Conservation (phyloP, 1,140 invertebrate species). For the Euura saliciscinereae region DNA sequence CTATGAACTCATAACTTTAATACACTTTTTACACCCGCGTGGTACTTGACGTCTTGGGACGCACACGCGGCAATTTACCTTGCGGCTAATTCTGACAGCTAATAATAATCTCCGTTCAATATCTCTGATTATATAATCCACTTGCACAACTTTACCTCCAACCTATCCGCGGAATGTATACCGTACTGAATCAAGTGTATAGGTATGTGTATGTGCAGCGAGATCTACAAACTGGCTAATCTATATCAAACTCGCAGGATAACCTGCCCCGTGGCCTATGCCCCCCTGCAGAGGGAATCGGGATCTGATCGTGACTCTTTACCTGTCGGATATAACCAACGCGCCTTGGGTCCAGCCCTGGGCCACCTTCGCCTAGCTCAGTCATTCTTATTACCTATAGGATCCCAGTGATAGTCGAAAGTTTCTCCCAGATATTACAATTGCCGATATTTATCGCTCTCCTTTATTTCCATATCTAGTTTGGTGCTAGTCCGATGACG, state of each 20-base stretch:
- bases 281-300: not conserved
- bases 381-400: not conserved
- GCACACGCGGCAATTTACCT: not conserved
- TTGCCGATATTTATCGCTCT: too few species aligned
- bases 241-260: not conserved
- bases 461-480: too few species aligned
- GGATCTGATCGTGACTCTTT: conserved; percentile 2
- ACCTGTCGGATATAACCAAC: not conserved
- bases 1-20: too few species aligned
- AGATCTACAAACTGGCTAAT: not conserved
- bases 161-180: not conserved
- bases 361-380: not conserved
- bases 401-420: too few species aligned
- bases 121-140: not conserved
- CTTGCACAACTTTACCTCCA: not conserved
- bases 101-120: not conserved
- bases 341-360: not conserved
- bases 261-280: not conserved
- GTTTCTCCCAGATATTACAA: too few species aligned
- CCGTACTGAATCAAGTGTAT: too few species aligned
- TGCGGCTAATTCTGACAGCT: not conserved
- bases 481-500: too few species aligned
- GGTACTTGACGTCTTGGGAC: not conserved
- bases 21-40: too few species aligned
- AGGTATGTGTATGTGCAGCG: too few species aligned